Percentiles rank a stretch among this genome's conserved stretches.
Evolutionary conservation across 2,888 invertebrate species (phyloP).

Genomic region (Orthosia cruda): DNA sequence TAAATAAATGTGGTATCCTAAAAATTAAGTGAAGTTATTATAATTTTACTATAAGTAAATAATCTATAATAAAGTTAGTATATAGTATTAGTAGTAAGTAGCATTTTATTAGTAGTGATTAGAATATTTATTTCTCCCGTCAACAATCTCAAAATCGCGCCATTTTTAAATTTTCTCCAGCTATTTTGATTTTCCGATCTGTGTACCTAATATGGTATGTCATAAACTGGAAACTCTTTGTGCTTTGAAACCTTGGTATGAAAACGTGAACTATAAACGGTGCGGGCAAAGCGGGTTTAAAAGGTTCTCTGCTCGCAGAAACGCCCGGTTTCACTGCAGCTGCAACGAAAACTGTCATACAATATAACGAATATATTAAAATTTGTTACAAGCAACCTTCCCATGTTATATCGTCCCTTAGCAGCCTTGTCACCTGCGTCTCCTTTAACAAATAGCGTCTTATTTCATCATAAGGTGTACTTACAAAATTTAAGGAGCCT

Average conservation of each 20-base stretch:
- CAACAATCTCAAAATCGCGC: too few relatives aligned
- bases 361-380: slow-evolving; percentile 18
- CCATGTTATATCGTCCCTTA: neutral
- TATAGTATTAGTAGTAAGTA: too few relatives aligned
- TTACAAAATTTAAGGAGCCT: slow-evolving; percentile 28
- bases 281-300: neutral
- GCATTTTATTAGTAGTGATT: too few relatives aligned
- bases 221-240: neutral
- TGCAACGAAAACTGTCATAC: slow-evolving; percentile 23
- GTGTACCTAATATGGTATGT: too few relatives aligned
- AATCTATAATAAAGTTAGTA: too few relatives aligned
- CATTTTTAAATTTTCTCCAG: too few relatives aligned
- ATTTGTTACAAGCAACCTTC: slow-evolving; percentile 3
- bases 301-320: neutral
- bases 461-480: slow-evolving; percentile 15
- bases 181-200: too few relatives aligned
- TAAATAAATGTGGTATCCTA: too few relatives aligned
- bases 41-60: too few relatives aligned
- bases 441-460: slow-evolving; percentile 5
- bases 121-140: too few relatives aligned
- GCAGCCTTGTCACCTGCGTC: neutral
- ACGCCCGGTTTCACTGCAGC: slow-evolving; percentile 19
- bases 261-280: neutral
- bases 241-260: neutral
- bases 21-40: too few relatives aligned